Evolutionary conservation across 2,113 vertebrate genomes (phyloP).

Genomic region (Empidonax traillii): DNA sequence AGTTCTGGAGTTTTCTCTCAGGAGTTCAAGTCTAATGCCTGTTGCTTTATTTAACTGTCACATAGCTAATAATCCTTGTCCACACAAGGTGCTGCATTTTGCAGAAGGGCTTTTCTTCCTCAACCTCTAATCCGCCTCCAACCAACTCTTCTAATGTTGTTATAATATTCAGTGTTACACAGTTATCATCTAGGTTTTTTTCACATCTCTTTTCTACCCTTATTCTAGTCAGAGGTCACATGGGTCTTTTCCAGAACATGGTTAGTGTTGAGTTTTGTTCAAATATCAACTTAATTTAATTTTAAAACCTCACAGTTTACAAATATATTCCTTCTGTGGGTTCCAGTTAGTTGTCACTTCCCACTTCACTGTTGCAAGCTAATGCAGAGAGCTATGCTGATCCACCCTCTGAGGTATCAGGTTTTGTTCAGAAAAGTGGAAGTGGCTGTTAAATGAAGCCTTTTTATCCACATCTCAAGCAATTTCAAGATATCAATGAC

Average conservation of each 20-base stretch:
- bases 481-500: not conserved
- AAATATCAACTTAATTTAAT: not conserved
- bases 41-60: not conserved
- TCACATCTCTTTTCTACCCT: not conserved
- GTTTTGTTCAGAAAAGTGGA: not conserved
- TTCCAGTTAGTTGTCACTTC: conserved; percentile 36
- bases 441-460: not conserved
- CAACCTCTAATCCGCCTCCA: not conserved
- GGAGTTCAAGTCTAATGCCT: not conserved
- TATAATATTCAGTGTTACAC: not conserved
- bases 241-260: not conserved
- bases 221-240: not conserved
- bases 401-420: not conserved
- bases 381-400: not conserved
- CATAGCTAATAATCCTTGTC: not conserved
- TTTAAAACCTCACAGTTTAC: not conserved
- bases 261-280: not conserved
- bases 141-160: not conserved
- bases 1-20: not conserved
- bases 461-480: not conserved
- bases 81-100: not conserved
- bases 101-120: not conserved
- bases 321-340: conserved; percentile 12
- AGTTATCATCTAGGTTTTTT: not conserved
- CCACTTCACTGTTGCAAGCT: not conserved